phyloP scores from a whole-genome alignment of 2,888 invertebrate genomes.

The Altica lythri region DNA sequence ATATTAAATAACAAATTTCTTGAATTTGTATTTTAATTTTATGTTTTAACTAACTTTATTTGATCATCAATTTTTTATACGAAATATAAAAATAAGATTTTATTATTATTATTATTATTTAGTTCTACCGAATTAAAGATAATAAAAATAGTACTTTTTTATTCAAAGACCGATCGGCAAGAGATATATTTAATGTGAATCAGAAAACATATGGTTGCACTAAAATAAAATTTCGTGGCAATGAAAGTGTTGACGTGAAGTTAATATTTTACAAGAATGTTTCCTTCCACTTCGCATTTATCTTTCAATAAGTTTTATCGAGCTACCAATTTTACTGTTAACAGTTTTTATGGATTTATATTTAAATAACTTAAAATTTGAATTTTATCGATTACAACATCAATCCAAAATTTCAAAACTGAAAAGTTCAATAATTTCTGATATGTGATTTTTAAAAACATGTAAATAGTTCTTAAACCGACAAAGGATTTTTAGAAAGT shows the following conservation, averaged over 20 bases:
- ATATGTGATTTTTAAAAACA: too few species aligned
- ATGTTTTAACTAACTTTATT: too few species aligned
- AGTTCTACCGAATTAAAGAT: too few species aligned
- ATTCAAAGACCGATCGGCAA: too few species aligned
- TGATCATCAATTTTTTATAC: too few species aligned
- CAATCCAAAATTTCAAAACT: background rate
- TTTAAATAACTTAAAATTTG: slow-evolving; percentile 7
- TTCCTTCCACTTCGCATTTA: slow-evolving; percentile 41
- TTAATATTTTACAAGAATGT: slow-evolving; percentile 35
- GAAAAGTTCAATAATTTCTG: background rate
- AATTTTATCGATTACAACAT: background rate
- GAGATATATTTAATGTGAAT: slow-evolving; percentile 11
- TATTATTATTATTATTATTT: too few species aligned
- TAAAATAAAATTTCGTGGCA: slow-evolving; percentile 32
- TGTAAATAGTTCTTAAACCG: too few species aligned
- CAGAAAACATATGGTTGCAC: slow-evolving; percentile 32
- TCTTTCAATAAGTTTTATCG: slow-evolving; percentile 39
- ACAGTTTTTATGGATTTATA: slow-evolving; percentile 12
- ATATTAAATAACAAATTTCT: too few species aligned
- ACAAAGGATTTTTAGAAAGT: too few species aligned
- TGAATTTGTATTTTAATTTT: too few species aligned
- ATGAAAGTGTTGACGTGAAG: slow-evolving; percentile 27
- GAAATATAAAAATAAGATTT: too few species aligned
- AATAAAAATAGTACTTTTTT: too few species aligned
- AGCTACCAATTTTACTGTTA: slow-evolving; percentile 28